Evolutionary conservation across 35 echinoderm and acorn worm species (phyloP), one percentile per base, ranked within the genome.

Genomic region (Holothuria glaberrima): DNA sequence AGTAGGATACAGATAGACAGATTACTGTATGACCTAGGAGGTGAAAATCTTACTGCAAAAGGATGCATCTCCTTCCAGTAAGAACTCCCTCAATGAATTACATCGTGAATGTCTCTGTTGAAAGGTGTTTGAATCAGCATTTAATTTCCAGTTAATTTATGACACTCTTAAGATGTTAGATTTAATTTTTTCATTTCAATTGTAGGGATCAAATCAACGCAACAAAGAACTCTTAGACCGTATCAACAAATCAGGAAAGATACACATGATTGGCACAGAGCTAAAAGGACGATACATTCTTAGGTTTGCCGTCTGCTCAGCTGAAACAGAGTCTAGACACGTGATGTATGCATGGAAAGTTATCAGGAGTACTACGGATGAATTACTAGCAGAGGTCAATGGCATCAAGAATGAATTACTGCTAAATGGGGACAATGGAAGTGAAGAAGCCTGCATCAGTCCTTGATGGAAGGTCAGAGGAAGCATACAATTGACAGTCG

Each of bases 341-440:
- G 86, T 98, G 7, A 75, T 59, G 28, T 94, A 59, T 83, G 95
- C 95, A 4, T 98, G 95, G 95, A 45, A 94, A 41, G 87, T 87
- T 14, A 97, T 97, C 48, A 61, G 65, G 68, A 74, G 89, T 31
- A 46, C 54, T 38, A 41, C 90, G 2, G 57, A 86, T 33, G 82
- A 77, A 20, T 58, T 91, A 27, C 56, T 64, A 9, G 9, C 75
- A 1, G 92, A 83, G n/a, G 85, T 87, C 0, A 50, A 84, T 36
- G 80, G 57, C 25, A 58, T 31, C 80, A 84, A 84, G 25, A 57
- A 84, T 19, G 76, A 27, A 21, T 26, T 45, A 6, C 21, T 84
- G 27, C 22, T 54, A 48, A 84, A 84, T 36, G 80, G 80, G 25
- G 80, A 84, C 0, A 84, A 84, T n/a, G 80, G 80, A 28, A 84